Evolutionary conservation across 2,888 invertebrate species (phyloP), one percentile per base, ranked within the genome.

Genomic region (Sthenelais limicola): DNA sequence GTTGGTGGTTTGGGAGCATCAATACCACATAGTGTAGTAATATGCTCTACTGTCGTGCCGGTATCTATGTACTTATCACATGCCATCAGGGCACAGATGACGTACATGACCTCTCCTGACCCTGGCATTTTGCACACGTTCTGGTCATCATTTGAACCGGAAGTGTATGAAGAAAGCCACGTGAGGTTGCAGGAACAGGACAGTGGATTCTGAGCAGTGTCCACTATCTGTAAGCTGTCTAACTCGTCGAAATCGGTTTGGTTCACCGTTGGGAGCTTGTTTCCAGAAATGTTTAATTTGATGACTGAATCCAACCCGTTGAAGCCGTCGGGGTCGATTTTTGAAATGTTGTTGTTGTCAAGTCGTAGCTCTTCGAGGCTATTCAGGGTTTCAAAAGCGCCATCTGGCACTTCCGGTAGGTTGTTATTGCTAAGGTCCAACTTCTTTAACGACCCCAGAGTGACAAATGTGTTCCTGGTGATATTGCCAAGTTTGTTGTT

Each of bases 291-390:
- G 26, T 62, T 62, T 9, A 62, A 24, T 24, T 38, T 35, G 21
- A 62, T 43, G 2, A 62, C 43, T 26, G 62, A 62, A 38, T 35
- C 62, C 15, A 62, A 43, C 15, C 62, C 62, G 26, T 35, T 21
- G 24, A 62, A 62, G 35, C 18, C 62, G 24, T 9, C 9, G 1
- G 35, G 15, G 7, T 62, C 62, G 5, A 62, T 35, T 24, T 3
- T 5, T 15, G 62, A 35, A 5, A 62, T 62, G 24, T 62, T 62
- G 38, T 62, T 62, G 38, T 38, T 38, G n/a, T 62, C 24, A n/a
- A 62, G 62, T 21, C 43, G 35, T 2, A 62, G 38, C 0, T 12
- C 28, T 38, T 62, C 62, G 3, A 62, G 24, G 12, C 43, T 62
- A 26, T 1, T 4, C 18, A 62, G 26, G 3, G 62, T 62, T 12